Conservation (phyloP, 2,888 invertebrate genomes). For the Caenorhabditis japonica region DNA sequence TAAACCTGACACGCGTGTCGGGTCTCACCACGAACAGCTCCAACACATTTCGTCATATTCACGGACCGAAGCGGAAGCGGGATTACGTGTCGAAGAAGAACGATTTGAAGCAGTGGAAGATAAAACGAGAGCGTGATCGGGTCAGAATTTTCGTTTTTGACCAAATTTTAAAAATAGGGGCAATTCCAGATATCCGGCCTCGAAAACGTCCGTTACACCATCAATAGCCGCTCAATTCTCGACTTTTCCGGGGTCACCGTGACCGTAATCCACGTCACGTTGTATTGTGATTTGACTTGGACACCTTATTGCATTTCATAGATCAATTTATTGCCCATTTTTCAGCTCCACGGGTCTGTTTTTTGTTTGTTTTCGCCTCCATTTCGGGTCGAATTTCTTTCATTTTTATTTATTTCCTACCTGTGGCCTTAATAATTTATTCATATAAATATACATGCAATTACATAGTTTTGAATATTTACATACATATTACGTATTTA, state of each 20-base stretch:
- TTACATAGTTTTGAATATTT: slow-evolving; percentile 31
- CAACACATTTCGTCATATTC: slow-evolving; percentile 75
- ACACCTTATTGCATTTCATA: slow-evolving; percentile 69
- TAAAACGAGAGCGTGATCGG: slow-evolving; percentile 82
- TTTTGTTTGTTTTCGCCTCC: background rate
- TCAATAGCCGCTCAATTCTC: slow-evolving; percentile 47
- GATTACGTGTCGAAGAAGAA: slow-evolving; percentile 77
- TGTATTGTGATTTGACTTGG: slow-evolving; percentile 68
- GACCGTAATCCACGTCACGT: slow-evolving; percentile 61
- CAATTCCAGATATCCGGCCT: slow-evolving; percentile 58
- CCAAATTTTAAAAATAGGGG: background rate
- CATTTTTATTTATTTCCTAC: background rate
- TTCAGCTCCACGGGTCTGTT: no score
- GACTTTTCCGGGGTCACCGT: slow-evolving; percentile 51
- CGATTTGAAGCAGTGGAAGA: slow-evolving; percentile 81
- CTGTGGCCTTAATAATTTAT: slow-evolving; percentile 28
- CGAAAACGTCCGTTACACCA: slow-evolving; percentile 46
- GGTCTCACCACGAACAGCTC: slow-evolving; percentile 68
- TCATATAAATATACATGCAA: slow-evolving; percentile 37
- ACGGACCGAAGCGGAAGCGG: slow-evolving; percentile 80
- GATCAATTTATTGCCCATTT: slow-evolving; percentile 4
- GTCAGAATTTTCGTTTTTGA: slow-evolving; percentile 12
- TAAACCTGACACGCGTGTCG: slow-evolving; percentile 67
- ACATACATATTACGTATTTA: slow-evolving; percentile 14
- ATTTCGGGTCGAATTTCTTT: slow-evolving; percentile 7